Conservation (phyloP, 2,797 vertebrate genomes). For the Ammospiza maritima region DNA sequence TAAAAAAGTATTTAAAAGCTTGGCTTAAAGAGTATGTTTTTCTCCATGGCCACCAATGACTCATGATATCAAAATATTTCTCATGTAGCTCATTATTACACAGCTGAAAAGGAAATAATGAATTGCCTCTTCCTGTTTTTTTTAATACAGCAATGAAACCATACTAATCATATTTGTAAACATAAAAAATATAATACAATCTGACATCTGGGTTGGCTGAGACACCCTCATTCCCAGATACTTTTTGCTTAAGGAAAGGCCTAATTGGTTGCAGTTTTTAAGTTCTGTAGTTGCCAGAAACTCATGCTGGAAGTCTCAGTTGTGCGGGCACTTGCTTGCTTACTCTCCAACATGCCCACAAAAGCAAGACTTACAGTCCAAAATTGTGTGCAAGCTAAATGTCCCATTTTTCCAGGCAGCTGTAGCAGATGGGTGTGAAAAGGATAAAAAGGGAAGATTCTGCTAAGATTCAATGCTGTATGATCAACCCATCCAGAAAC, state of each 20-base stretch:
- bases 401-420: not conserved
- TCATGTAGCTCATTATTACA: not conserved
- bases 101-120: slow-evolving; percentile 21
- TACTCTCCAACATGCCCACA: not conserved
- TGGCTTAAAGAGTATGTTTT: not conserved
- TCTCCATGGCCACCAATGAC: slow-evolving; percentile 5
- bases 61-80: not conserved
- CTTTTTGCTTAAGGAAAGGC: not conserved
- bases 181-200: not conserved
- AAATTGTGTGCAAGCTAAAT: not conserved
- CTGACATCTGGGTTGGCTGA: not conserved
- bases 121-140: not conserved
- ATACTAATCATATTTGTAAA: not conserved
- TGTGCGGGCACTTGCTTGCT: not conserved
- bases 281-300: not conserved
- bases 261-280: not conserved
- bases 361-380: not conserved
- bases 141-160: slow-evolving; percentile 16
- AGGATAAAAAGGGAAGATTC: not conserved
- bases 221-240: not conserved
- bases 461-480: not conserved
- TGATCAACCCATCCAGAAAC: not conserved
- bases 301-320: not conserved
- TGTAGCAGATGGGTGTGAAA: not conserved
- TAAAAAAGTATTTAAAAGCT: not conserved